Evolutionary conservation across 2,113 vertebrate species (phyloP).

Genomic region (Nyctereutes procyonoides): DNA sequence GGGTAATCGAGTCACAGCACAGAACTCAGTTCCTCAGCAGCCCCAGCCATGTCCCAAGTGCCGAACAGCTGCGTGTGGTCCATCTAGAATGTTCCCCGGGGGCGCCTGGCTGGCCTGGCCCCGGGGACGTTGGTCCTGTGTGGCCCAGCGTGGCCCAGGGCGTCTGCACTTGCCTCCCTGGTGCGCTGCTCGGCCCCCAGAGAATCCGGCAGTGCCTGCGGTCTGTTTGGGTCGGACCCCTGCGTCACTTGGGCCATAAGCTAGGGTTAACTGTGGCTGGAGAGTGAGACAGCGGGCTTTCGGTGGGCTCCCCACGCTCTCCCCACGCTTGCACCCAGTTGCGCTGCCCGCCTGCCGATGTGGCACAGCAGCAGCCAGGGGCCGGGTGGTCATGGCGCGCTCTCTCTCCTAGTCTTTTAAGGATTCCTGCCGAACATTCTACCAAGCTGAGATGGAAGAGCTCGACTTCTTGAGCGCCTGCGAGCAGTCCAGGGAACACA

Average conservation of each 20-base stretch:
- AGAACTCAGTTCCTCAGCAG: no score
- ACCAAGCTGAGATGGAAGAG: conserved; percentile 89
- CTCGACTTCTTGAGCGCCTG: conserved; percentile 87
- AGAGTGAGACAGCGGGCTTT: neutral
- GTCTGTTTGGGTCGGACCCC: neutral
- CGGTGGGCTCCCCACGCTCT: neutral
- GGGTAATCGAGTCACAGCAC: neutral
- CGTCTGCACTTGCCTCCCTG: neutral
- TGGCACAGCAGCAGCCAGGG: no score
- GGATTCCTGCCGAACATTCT: conserved; percentile 88
- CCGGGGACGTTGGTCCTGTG: no score
- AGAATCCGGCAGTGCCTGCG: neutral
- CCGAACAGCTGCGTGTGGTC: neutral
- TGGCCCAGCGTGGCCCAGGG: no score
- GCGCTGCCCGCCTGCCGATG: no score
- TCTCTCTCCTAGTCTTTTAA: conserved; percentile 88
- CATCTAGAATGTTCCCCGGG: no score
- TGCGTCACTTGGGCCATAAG: neutral
- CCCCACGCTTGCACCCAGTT: no score
- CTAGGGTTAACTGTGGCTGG: neutral
- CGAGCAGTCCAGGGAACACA: conserved; percentile 88
- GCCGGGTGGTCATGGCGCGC: no score
- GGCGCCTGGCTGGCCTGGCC: no score
- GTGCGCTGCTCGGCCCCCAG: neutral
- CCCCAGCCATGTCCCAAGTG: rapidly evolving